Base-by-base conservation (phyloP, 2,113 vertebrate genomes). In the Suncus etruscus region DNA sequence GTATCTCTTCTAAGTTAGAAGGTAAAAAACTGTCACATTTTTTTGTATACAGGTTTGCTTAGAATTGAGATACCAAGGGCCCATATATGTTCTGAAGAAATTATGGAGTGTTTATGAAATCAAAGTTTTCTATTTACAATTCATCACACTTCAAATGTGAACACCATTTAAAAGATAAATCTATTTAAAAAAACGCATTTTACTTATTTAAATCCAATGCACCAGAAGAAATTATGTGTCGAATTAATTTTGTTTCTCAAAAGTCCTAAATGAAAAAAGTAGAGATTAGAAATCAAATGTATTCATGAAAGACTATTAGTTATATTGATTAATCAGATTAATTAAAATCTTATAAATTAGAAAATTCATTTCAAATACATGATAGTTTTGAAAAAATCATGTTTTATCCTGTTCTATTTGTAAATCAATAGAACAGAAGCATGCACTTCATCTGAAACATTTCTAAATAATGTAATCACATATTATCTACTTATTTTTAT, bases 91-190 rank as follows among this genome's bases (percentile, higher is more conserved):
- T 77, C 32, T 29, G 31, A 68, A 63, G 61, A 3, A 83, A 81
- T 69, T 61, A 50, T n/a, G 3, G 27, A 89, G 18, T 48, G 11
- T 8, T 88, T 73, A 78, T 65, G 32, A 87, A 87, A 27, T 54
- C 15, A 70, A 24, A 54, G 39, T 2, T n/a, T 83, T 87, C 22
- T 12, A 9, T 51, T 14, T 15, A 3, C 39, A 70, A 2, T 72
- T 16, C 32, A 79, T 81, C 48, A 39, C 24, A 66, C 80, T 61
- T 91, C 61, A 85, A 93, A 86, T 14, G 25, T 76, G 31, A 73
- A 8, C 9, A 51, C 68, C n/a, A 61, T 61, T 54, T 50, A 75
- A 73, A 51, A 3, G 32, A 70, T 78, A 63, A 39, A 31, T 2
- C 29, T 63, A n/a, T 51, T 63, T 89, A n/a, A 24, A 31, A 73